Conservation (phyloP, 2,113 vertebrate species). For the Xenopus borealis region DNA sequence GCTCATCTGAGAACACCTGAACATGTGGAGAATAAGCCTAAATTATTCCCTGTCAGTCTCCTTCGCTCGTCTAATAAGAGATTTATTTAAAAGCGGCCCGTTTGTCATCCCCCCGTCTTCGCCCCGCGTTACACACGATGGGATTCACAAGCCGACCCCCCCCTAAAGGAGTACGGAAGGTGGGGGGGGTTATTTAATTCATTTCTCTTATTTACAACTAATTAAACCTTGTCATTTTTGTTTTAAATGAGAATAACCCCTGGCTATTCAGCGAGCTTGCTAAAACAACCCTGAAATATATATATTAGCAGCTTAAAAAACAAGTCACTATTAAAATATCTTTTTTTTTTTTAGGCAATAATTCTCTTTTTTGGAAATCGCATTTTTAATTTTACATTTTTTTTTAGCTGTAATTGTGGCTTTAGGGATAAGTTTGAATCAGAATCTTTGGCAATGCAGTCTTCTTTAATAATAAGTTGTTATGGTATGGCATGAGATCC, state of each 20-base stretch:
- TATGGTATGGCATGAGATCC: too few species aligned
- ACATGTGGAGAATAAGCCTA: slow-evolving; percentile 81
- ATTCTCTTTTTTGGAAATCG: too few species aligned
- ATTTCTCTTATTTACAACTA: slow-evolving; percentile 79
- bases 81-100: slow-evolving; percentile 82
- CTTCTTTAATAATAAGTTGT: too few species aligned
- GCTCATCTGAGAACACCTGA: slow-evolving; percentile 93
- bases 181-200: slow-evolving; percentile 71
- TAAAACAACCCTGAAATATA: slow-evolving; percentile 66
- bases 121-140: slow-evolving; percentile 70
- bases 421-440: too few species aligned
- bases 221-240: slow-evolving; percentile 75
- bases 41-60: slow-evolving; percentile 83
- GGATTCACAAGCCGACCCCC: slow-evolving; percentile 67
- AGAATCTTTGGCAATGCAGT: too few species aligned
- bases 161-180: slow-evolving; percentile 51
- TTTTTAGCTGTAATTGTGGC: too few species aligned
- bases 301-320: too few species aligned
- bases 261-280: slow-evolving; percentile 67
- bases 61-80: slow-evolving; percentile 85
- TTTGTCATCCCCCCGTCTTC: slow-evolving; percentile 79
- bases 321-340: too few species aligned
- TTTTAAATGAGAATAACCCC: slow-evolving; percentile 79
- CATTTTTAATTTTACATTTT: too few species aligned
- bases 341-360: too few species aligned